phyloP scores from a whole-genome alignment of 2,113 vertebrate genomes.

The Oryzias curvinotus region DNA sequence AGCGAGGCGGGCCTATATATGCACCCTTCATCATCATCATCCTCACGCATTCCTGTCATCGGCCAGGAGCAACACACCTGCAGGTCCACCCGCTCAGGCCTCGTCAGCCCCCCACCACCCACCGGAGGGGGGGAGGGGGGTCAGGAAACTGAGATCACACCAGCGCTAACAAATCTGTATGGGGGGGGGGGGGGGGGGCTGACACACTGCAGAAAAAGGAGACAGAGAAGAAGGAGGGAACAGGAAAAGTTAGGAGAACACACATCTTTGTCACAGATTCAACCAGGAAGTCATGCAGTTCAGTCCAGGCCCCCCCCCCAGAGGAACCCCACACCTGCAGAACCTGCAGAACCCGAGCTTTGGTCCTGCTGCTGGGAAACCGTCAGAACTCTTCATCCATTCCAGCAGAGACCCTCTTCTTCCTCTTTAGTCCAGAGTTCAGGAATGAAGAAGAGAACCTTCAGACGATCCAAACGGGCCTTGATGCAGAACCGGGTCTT shows the following conservation, averaged over 20 bases:
- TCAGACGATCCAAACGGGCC: too few relatives aligned
- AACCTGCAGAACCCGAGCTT: neutral
- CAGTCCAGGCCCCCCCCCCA: neutral
- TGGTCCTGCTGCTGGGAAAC: too few relatives aligned
- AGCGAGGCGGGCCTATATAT: conserved; percentile 79
- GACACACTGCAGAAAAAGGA: conserved; percentile 54
- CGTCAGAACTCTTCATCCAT: too few relatives aligned
- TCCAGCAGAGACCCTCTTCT: too few relatives aligned
- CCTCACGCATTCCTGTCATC: conserved; percentile 53
- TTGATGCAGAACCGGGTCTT: too few relatives aligned
- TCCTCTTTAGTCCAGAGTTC: too few relatives aligned
- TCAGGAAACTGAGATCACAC: conserved; percentile 51
- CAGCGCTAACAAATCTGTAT: conserved; percentile 9
- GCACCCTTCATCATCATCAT: conserved; percentile 49
- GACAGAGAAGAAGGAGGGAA: conserved; percentile 30
- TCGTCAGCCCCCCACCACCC: conserved; percentile 69
- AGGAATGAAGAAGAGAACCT: too few relatives aligned
- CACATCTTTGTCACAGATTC: neutral
- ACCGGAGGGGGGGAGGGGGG: conserved; percentile 37
- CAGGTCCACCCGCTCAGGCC: conserved; percentile 67
- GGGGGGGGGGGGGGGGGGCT: conserved; percentile 7
- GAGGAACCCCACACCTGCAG: neutral
- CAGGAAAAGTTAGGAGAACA: conserved; percentile 32
- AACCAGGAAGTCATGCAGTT: neutral
- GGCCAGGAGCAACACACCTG: conserved; percentile 77